phyloP scores from a whole-genome alignment of 1,140 invertebrate genomes.

The Patella vulgata region DNA sequence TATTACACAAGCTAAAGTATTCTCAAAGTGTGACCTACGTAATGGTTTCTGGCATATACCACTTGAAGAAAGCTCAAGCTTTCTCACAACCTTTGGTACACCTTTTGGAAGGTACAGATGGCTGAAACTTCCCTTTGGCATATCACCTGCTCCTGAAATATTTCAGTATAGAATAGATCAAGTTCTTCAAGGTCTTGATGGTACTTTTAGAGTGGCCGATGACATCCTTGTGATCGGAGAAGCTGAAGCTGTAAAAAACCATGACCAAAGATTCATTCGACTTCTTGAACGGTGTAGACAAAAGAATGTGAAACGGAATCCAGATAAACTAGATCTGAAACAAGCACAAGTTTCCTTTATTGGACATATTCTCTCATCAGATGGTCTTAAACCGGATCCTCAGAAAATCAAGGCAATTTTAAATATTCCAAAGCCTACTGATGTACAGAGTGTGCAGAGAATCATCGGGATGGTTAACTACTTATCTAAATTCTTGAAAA shows the following conservation, averaged over 20 bases:
- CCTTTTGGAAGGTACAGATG: conserved; percentile 42
- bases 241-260: no score
- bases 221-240: conserved; percentile 30
- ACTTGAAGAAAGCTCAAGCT: conserved; percentile 39
- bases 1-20: conserved; percentile 35
- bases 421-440: conserved; percentile 42
- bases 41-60: conserved; percentile 49
- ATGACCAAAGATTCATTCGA: no score
- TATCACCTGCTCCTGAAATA: conserved; percentile 39
- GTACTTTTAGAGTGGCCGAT: conserved; percentile 28
- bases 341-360: no score
- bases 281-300: no score
- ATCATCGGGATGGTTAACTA: conserved; percentile 43
- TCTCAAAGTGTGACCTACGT: conserved; percentile 37
- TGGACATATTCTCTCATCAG: conserved; percentile 20
- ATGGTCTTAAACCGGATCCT: conserved; percentile 44
- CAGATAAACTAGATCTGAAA: no score
- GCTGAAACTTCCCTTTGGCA: conserved; percentile 38
- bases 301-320: no score
- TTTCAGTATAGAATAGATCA: conserved; percentile 31
- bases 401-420: conserved; percentile 50
- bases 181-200: conserved; percentile 28
- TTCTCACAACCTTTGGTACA: conserved; percentile 51
- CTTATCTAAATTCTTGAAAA: conserved; percentile 24
- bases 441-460: conserved; percentile 33